These are phyloP conservation scores for Arbacia lixula DNA, from an alignment of 53 echinoderm and acorn worm genomes.

Conservation along the genomic window DNA sequence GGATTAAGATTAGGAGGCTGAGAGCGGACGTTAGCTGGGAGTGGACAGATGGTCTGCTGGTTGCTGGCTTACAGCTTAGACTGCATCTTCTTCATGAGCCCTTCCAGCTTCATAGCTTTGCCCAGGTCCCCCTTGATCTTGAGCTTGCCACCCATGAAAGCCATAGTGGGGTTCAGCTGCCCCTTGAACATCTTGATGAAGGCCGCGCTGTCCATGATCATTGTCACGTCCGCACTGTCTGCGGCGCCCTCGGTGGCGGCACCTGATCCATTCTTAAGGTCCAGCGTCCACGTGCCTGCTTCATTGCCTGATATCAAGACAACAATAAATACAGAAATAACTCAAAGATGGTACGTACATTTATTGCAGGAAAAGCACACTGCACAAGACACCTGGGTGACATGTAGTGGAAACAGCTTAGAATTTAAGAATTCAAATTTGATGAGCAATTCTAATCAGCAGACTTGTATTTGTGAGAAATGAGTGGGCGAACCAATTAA, in stretches of 20 bases:
- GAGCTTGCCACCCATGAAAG: constrained; percentile 96
- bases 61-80: constrained; percentile 77
- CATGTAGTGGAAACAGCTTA: too few relatives aligned
- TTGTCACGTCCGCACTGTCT: constrained; percentile 75
- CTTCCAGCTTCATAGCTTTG: constrained; percentile 97
- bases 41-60: too few relatives aligned
- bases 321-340: neutral
- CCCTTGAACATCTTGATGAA: constrained; percentile 98
- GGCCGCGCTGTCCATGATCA: constrained; percentile 86
- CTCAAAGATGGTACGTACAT: too few relatives aligned
- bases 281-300: constrained; percentile 78
- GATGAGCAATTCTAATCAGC: too few relatives aligned
- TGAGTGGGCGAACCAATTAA: too few relatives aligned
- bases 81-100: constrained; percentile 81
- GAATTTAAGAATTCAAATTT: too few relatives aligned
- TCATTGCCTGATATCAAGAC: constrained; percentile 63
- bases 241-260: constrained; percentile 65
- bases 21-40: too few relatives aligned
- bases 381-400: neutral
- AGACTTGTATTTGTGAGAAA: too few relatives aligned
- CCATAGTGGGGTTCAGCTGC: constrained; percentile 83
- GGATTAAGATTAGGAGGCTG: too few relatives aligned
- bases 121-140: constrained; percentile 98
- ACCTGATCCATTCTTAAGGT: constrained; percentile 84
- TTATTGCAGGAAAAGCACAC: neutral